Conservation (phyloP, 1,140 invertebrate species). For the Diplogasteroides magnus region DNA sequence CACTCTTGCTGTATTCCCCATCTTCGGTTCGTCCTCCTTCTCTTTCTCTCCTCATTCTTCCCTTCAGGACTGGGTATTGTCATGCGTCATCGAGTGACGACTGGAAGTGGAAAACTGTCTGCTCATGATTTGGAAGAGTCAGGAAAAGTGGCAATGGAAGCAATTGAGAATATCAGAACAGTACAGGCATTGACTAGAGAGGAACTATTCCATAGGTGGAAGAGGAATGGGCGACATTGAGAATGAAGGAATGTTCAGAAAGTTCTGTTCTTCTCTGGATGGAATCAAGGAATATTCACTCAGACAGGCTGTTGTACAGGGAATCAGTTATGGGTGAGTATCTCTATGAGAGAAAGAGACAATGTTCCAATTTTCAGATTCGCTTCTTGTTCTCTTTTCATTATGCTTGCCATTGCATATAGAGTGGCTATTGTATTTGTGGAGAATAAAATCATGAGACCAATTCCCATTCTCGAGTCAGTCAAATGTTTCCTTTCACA, state of each 20-base stretch:
- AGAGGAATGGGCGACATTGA: not conserved
- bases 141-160: slow-evolving; percentile 55
- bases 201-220: slow-evolving; percentile 27
- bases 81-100: slow-evolving; percentile 38
- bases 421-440: slow-evolving; percentile 57
- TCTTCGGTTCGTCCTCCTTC: slow-evolving; percentile 34
- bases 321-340: slow-evolving; percentile 21
- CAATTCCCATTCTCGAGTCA: slow-evolving; percentile 44
- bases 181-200: slow-evolving; percentile 45
- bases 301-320: slow-evolving; percentile 26
- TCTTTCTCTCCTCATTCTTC: not conserved
- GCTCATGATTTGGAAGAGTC: slow-evolving; percentile 58
- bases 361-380: slow-evolving; percentile 33
- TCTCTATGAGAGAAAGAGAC: slow-evolving; percentile 1
- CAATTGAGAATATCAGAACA: slow-evolving; percentile 46
- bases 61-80: slow-evolving; percentile 50
- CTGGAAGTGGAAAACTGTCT: slow-evolving; percentile 55
- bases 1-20: slow-evolving; percentile 46
- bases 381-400: slow-evolving; percentile 56
- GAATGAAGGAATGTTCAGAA: not conserved
- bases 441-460: slow-evolving; percentile 37
- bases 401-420: slow-evolving; percentile 60
- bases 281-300: slow-evolving; percentile 22
- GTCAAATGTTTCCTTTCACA: not conserved
- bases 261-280: slow-evolving; percentile 35